Conservation (phyloP, 2,113 vertebrate genomes). For the Pluvialis apricaria region DNA sequence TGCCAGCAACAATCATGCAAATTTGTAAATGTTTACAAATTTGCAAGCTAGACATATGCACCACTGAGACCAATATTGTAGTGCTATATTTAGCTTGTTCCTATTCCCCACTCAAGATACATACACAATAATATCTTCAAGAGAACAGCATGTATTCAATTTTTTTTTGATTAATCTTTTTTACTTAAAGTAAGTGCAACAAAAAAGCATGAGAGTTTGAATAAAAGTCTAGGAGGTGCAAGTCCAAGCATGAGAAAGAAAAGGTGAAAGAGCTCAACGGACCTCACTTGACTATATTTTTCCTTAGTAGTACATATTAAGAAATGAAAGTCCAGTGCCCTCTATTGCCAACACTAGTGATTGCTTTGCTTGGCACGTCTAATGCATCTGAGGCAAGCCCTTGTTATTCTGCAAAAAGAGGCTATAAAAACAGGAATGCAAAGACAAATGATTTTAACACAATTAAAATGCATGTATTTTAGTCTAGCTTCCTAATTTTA, state of each 20-base stretch:
- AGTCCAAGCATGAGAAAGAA: neutral
- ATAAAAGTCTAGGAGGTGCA: neutral
- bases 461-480: neutral
- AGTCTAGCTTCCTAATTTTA: neutral
- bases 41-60: conserved; percentile 51
- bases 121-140: neutral
- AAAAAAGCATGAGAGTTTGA: neutral
- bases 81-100: conserved; percentile 26
- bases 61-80: conserved; percentile 37
- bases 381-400: neutral
- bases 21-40: conserved; percentile 70
- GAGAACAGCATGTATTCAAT: neutral
- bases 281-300: neutral
- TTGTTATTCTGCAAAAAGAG: neutral
- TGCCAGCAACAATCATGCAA: conserved; percentile 61
- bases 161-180: neutral
- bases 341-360: neutral
- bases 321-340: conserved; percentile 50
- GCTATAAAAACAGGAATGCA: neutral
- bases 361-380: neutral
- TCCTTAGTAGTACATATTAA: neutral
- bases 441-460: neutral
- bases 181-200: neutral
- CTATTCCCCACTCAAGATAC: neutral
- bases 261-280: neutral